Conservation (phyloP, 2,797 vertebrate genomes). For the Enoplosus armatus region DNA sequence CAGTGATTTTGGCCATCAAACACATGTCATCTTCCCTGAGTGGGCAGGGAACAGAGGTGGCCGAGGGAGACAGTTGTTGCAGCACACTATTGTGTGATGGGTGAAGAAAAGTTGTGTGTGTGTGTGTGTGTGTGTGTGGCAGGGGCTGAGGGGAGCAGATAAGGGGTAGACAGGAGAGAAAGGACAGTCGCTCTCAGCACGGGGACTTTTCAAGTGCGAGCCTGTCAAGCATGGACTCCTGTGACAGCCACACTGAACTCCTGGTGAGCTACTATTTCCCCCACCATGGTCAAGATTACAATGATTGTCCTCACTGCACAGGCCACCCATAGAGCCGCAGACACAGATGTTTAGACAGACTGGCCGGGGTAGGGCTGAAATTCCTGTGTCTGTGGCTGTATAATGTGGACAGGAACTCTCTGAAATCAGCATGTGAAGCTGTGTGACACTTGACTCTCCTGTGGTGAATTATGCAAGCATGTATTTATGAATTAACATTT, state of each 20-base stretch:
- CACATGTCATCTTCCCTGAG: constrained; percentile 78
- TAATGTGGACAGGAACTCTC: constrained; percentile 32
- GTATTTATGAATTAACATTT: constrained; percentile 53
- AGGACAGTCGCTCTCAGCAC: constrained; percentile 78
- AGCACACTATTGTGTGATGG: constrained; percentile 68
- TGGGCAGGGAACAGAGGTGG: constrained; percentile 78
- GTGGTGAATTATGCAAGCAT: constrained; percentile 55
- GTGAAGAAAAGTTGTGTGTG: constrained; percentile 52
- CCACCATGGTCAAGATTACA: constrained; percentile 79
- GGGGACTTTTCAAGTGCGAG: constrained; percentile 82
- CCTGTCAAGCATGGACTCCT: constrained; percentile 80
- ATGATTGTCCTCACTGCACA: constrained; percentile 74
- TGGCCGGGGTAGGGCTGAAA: constrained; percentile 20
- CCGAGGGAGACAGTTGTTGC: constrained; percentile 77
- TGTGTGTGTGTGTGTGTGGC: constrained; percentile 32
- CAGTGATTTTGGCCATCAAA: constrained; percentile 82
- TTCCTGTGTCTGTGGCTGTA: constrained; percentile 18
- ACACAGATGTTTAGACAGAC: constrained; percentile 58
- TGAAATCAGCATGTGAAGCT: constrained; percentile 48
- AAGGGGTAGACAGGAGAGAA: constrained; percentile 73
- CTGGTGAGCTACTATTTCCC: constrained; percentile 78
- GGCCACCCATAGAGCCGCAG: constrained; percentile 56
- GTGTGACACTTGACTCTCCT: constrained; percentile 55
- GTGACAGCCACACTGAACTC: constrained; percentile 82
- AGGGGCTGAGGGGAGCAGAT: constrained; percentile 69